Base-by-base conservation (phyloP, 2,797 vertebrate genomes). In the Tenualosa thibaudeaui region DNA sequence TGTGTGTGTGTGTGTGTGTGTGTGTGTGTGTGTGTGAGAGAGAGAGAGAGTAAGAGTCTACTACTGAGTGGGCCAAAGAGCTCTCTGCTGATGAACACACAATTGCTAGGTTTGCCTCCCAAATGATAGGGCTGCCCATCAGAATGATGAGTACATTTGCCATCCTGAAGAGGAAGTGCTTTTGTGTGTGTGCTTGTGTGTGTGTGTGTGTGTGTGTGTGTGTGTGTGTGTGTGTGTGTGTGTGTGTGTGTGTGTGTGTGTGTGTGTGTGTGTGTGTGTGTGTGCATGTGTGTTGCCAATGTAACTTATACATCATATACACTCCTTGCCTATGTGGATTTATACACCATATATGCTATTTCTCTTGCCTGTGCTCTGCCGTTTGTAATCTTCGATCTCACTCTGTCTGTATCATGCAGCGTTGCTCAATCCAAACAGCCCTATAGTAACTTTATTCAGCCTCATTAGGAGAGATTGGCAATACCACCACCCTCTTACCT, bases 41-140 rank as follows among this genome's bases (percentile, higher is more conserved):
- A 31, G 84, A 49, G 82, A 82, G 84, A 10, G 82, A 24, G 83
- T 78, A 84, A 78, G 86, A 85, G 82, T 40, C 54, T 60, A 17
- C 86, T 62, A 51, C 62, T 84, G 84, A 24, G 75, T 85, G 24
- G 43, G 78, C 51, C 50, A 87, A 84, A 86, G 86, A 86, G 84
- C 71, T 46, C 84, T 86, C 82, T 75, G 81, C 84, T 86, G 68
- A 84, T 89, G 86, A 89, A 86, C 85, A 84, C 82, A 83, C 84
- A 86, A 88, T 88, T 88, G 88, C 86, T 86, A 86, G 86, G 85
- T 88, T 88, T 85, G 86, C 83, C 83, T 87, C 84, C 86, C 83
- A 89, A 89, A 87, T 89, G 81, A 89, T 84, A 86, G 84, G 83
- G 81, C 86, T 89, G 86, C 85, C 85, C 68, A 62, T 68, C 71